Conservation (phyloP, 2,888 invertebrate species). For the Ichneumoninae sp. region DNA sequence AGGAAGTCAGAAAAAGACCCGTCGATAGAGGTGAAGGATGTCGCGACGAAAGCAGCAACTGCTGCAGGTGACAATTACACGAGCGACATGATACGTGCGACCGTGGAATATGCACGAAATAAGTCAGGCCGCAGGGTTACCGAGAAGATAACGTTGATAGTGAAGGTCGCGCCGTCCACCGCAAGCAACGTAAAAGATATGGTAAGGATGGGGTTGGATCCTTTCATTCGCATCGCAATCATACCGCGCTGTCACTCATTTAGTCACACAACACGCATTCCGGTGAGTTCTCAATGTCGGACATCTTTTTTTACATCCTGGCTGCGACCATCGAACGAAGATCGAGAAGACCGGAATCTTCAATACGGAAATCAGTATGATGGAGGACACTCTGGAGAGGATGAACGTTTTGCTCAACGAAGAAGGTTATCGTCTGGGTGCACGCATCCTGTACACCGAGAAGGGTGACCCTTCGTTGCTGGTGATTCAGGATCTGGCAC, state of each 20-base stretch:
- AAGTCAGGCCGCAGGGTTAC: conserved; percentile 64
- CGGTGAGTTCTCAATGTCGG: background rate
- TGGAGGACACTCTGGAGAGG: conserved; percentile 76
- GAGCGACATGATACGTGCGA: conserved; percentile 80
- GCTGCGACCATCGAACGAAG: conserved; percentile 65
- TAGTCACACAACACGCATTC: background rate
- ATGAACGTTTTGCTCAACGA: conserved; percentile 76
- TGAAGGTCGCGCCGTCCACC: conserved; percentile 82
- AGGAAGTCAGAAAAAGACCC: conserved; percentile 74
- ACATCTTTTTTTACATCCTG: conserved; percentile 9
- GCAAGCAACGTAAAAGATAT: conserved; percentile 82
- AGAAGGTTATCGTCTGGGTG: conserved; percentile 72
- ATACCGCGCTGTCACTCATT: background rate
- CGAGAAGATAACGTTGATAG: conserved; percentile 75
- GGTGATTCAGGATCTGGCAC: conserved; percentile 86
- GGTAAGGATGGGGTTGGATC: conserved; percentile 67
- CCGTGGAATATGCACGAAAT: conserved; percentile 70
- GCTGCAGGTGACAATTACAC: conserved; percentile 82
- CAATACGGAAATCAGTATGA: conserved; percentile 78
- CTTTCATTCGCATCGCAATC: background rate
- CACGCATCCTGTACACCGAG: conserved; percentile 78
- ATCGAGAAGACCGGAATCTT: conserved; percentile 74
- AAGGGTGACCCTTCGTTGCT: conserved; percentile 80
- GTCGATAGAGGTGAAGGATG: conserved; percentile 74
- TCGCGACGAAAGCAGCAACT: conserved; percentile 77